Evolutionary conservation across 2,888 invertebrate genomes (phyloP), one percentile per base, ranked within the genome.

Genomic region (Linnaemya tessellans): DNA sequence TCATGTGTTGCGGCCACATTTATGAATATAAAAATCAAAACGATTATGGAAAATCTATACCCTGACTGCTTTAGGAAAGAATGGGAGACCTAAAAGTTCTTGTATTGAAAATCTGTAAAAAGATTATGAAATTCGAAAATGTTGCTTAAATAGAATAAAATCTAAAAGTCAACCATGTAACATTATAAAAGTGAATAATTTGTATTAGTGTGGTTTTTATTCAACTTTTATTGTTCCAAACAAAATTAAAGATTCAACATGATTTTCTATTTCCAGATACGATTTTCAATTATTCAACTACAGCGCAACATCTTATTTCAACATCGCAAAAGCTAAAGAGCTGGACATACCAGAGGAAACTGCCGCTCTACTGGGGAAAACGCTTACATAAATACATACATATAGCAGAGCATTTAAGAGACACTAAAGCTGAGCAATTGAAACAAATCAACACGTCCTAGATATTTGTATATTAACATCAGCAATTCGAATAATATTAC

Each of bases 271-370:
- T 94, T 94, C 41, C 94, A 97, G 97, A 92, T 95, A 96, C 90
- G 98, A 98, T 92, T 97, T 97, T 92, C 95, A 96, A 91, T 93
- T 98, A 85, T 98, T 98, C 93, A 96, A 96, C 90, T 98, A 98
- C 91, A 95, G 96, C 83, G 94, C 96, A 89, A 94, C 86, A 25
- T 88, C 89, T 75, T 89, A 89, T 84, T 89, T 89, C 84, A 89
- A 87, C 82, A 88, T 89, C 82, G 89, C 87, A n/a, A 88, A 88
- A 84, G 84, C 80, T 43, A 85, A 75, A 30, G 85, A 85, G 46
- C 13, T 82, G 41, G 82, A 86, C 43, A 85, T 84, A 18, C 77
- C 80, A 13, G 83, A 80, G 78, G 78, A 85, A 64, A 62, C 82
- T 41, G 87, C 79, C 41, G 68, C 80, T 20, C 64, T 84, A 15